These are phyloP conservation scores for Psephotus haematonotus DNA, from an alignment of 2,113 vertebrate species.

Conservation along the genomic window DNA sequence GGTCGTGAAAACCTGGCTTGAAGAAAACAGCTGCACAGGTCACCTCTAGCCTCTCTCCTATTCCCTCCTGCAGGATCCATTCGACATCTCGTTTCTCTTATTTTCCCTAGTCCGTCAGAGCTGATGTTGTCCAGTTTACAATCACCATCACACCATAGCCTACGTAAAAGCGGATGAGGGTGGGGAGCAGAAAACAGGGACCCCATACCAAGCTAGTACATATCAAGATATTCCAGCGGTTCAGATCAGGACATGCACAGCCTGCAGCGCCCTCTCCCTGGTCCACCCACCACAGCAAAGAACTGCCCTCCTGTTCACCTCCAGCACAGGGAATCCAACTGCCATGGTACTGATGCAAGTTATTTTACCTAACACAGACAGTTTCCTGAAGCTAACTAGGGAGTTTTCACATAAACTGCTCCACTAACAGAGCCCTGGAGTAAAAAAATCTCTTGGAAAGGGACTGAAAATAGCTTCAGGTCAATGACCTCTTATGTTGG, in stretches of 20 bases:
- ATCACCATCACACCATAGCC: background rate
- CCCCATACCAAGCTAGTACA: background rate
- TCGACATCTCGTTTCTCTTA: background rate
- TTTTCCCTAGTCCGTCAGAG: background rate
- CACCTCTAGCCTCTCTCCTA: background rate
- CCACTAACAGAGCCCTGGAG: background rate
- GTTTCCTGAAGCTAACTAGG: background rate
- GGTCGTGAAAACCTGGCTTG: background rate
- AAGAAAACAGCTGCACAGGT: background rate
- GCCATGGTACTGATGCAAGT: accelerated
- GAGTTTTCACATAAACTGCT: background rate
- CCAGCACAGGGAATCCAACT: background rate
- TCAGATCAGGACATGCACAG: background rate
- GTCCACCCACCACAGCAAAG: background rate
- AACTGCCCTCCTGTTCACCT: background rate
- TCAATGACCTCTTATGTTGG: background rate
- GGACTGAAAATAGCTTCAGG: background rate
- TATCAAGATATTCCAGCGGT: background rate
- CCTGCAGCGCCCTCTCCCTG: background rate
- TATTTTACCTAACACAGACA: background rate
- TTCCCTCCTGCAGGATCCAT: background rate
- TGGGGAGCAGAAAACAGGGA: background rate
- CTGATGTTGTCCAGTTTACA: background rate
- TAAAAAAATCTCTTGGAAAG: background rate
- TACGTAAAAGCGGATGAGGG: background rate